Conservation (phyloP, 2,888 invertebrate species). For the Hylaea fasciaria region DNA sequence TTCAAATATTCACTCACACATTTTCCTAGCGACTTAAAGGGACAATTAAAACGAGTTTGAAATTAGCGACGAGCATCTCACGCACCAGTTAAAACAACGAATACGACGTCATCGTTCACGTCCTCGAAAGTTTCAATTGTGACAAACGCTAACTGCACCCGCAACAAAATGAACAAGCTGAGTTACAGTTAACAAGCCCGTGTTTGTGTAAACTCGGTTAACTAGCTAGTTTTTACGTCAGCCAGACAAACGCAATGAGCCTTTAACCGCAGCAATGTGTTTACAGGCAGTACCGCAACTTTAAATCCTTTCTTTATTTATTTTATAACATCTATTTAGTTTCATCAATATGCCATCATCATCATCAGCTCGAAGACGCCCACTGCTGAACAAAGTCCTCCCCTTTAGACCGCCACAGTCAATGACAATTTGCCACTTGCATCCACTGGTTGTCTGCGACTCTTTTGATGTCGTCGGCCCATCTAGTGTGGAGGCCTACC, state of each 20-base stretch:
- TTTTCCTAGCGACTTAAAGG: neutral
- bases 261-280: slow-evolving; percentile 27
- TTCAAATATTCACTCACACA: neutral
- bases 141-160: slow-evolving; percentile 64
- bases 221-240: slow-evolving; percentile 73
- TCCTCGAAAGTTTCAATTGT: slow-evolving; percentile 61
- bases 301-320: neutral
- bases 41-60: slow-evolving; percentile 8
- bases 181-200: slow-evolving; percentile 77
- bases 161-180: slow-evolving; percentile 79
- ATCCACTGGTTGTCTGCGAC: no score
- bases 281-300: slow-evolving; percentile 12
- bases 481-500: no score
- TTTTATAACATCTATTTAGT: neutral
- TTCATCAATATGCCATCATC: no score
- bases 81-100: slow-evolving; percentile 35
- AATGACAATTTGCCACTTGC: no score
- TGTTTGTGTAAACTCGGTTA: slow-evolving; percentile 78
- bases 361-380: no score
- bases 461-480: no score
- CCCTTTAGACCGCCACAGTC: no score
- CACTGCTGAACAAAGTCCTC: no score
- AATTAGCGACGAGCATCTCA: slow-evolving; percentile 9
- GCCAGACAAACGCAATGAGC: slow-evolving; percentile 50
- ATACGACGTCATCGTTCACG: slow-evolving; percentile 48